phyloP scores from a whole-genome alignment of 1,140 invertebrate genomes.

The Drosophila bocki region DNA sequence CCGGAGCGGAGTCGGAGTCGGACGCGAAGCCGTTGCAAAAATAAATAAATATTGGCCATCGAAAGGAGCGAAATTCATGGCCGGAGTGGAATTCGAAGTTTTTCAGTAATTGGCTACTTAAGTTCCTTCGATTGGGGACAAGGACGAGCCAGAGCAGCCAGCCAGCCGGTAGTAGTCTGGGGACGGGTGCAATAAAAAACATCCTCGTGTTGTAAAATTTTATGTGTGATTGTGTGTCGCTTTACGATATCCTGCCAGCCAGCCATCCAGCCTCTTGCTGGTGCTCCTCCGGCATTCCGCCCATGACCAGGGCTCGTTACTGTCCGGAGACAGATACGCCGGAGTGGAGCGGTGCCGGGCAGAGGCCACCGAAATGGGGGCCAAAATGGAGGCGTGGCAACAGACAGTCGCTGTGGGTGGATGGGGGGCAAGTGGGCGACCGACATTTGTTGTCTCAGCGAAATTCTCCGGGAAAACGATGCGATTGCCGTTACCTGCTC shows the following conservation, averaged over 20 bases:
- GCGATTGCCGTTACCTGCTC: conserved; percentile 82
- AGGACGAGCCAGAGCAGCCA: conserved; percentile 17
- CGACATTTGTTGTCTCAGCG: conserved; percentile 80
- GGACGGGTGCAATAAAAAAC: conserved; percentile 77
- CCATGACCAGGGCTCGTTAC: conserved; percentile 65
- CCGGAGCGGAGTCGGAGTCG: background rate
- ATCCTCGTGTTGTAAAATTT: conserved; percentile 83
- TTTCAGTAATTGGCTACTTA: conserved; percentile 82
- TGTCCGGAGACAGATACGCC: conserved; percentile 50
- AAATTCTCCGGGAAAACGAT: conserved; percentile 64
- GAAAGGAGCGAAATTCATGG: conserved; percentile 60
- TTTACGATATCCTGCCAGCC: conserved; percentile 76
- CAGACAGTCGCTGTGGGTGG: conserved; percentile 9
- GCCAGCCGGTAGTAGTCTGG: conserved; percentile 16
- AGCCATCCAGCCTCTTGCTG: conserved; percentile 17
- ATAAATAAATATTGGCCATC: conserved; percentile 36
- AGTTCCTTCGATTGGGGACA: conserved; percentile 70
- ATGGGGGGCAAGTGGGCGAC: background rate
- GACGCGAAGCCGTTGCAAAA: background rate
- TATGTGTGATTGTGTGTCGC: conserved; percentile 83
- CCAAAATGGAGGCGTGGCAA: conserved; percentile 41
- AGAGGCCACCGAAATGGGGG: conserved; percentile 36
- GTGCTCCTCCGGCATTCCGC: conserved; percentile 12
- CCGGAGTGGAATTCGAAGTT: conserved; percentile 67
- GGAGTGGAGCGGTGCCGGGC: conserved; percentile 1